phyloP scores from a whole-genome alignment of 2,797 vertebrate species.

The Hipposideros larvatus region DNA sequence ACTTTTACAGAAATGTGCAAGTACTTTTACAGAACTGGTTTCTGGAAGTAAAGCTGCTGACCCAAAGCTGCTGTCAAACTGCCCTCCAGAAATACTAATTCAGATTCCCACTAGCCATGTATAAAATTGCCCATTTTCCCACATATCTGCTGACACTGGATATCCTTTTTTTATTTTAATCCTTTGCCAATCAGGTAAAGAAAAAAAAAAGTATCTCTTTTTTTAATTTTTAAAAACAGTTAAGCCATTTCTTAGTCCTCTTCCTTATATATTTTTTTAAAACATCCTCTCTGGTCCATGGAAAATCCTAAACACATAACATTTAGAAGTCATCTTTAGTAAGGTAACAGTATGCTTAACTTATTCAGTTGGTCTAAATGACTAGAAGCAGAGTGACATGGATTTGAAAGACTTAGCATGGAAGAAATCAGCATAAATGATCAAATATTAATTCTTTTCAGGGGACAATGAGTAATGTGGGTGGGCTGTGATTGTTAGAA shows the following conservation, averaged over 20 bases:
- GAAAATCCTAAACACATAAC: not conserved
- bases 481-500: not conserved
- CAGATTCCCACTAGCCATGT: not conserved
- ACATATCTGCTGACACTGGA: not conserved
- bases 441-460: not conserved
- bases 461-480: not conserved
- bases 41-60: not conserved
- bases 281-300: not conserved
- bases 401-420: not conserved
- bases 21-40: not conserved
- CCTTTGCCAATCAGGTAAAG: not conserved
- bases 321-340: not conserved
- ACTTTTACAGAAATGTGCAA: not conserved
- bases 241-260: not conserved
- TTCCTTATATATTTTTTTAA: not conserved
- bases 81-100: not conserved
- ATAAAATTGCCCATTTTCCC: not conserved
- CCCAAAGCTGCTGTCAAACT: not conserved
- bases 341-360: not conserved
- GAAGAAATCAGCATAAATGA: not conserved
- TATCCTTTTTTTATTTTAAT: not conserved
- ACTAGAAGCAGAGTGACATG: not conserved
- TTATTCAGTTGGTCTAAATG: not conserved
- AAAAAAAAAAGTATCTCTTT: not conserved
- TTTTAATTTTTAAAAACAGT: slow-evolving; percentile 13